Base-by-base conservation (phyloP, 2,888 invertebrate genomes). In the Metellina segmentata region DNA sequence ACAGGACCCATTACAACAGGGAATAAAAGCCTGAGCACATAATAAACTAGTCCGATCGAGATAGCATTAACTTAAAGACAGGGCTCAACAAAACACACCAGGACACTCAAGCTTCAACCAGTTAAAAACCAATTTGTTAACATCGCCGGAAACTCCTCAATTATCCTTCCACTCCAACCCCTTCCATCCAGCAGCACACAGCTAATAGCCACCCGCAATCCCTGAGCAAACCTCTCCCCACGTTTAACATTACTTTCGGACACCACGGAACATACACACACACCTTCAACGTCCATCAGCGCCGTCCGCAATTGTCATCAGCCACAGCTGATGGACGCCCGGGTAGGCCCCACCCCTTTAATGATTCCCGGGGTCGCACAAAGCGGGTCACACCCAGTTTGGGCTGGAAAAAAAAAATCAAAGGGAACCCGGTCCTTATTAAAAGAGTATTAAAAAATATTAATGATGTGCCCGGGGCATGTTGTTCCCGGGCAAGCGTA, bases 311-410 rank as follows among this genome's bases (percentile, higher is more conserved):
- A 69, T 77, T 77, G 77, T 85, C 77, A 49, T 77, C 69, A 77
- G 19, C 19, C 48, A 9, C 74, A 77, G 34, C 34, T 49, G 85
- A 85, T 48, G 48, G 77, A 85, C 85, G 85, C 85, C 85, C 83
- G 48, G 48, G 69, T 48, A 9, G 19, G 52, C 86, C 78, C 77
- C 86, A 86, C 86, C 86, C 70, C 69, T 86, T 86, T 86, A 86
- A 86, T 86, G 86, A 86, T 71, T 75, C 20, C 70, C 48, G 34
- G 9, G 49, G 61, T 79, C 19, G 71, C 49, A 69, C 77, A 77
- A 85, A 77, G 49, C 70, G 51, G 86, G 86, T n/a, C 86, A 86
- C 86, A 78, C 86, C 86, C 86, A 11, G 70, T 71, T 79, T 78
- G 71, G 19, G 7, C n/a, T 49, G 8, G 7, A 8, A 49, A 70